phyloP scores from a whole-genome alignment of 2,113 vertebrate species.

The Psophia crepitans region DNA sequence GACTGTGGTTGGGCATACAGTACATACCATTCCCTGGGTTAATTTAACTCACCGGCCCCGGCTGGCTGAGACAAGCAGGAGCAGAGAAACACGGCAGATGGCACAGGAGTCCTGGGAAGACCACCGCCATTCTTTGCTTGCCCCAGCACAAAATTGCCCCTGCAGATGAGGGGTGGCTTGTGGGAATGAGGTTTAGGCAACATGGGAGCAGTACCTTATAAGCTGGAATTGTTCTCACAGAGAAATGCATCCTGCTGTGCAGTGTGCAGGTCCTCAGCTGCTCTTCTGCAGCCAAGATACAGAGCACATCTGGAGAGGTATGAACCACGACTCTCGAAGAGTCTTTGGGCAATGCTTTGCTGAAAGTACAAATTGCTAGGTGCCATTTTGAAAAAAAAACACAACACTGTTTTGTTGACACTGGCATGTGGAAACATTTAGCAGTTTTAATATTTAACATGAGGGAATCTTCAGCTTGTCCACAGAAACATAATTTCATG shows the following conservation, averaged over 20 bases:
- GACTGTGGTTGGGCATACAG: not conserved
- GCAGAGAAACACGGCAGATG: not conserved
- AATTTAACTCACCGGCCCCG: not conserved
- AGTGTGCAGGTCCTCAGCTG: not conserved
- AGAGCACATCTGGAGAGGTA: not conserved
- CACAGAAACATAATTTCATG: not conserved
- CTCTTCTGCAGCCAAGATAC: not conserved
- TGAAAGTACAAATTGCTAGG: not conserved
- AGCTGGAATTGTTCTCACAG: not conserved
- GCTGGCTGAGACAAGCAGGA: not conserved
- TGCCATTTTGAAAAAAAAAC: not conserved
- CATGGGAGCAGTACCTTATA: not conserved
- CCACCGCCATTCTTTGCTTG: not conserved
- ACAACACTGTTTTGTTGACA: not conserved
- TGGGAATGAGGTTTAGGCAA: not conserved
- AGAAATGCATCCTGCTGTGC: not conserved
- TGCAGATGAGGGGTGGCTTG: not conserved
- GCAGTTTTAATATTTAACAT: not conserved
- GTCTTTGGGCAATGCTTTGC: not conserved
- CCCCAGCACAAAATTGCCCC: not conserved
- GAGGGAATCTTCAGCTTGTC: not conserved
- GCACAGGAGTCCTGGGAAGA: not conserved
- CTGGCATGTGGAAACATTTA: not conserved
- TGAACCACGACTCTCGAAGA: not conserved
- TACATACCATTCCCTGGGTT: not conserved